phyloP scores from a whole-genome alignment of 1,140 invertebrate genomes.

The Diplogasteroides magnus region DNA sequence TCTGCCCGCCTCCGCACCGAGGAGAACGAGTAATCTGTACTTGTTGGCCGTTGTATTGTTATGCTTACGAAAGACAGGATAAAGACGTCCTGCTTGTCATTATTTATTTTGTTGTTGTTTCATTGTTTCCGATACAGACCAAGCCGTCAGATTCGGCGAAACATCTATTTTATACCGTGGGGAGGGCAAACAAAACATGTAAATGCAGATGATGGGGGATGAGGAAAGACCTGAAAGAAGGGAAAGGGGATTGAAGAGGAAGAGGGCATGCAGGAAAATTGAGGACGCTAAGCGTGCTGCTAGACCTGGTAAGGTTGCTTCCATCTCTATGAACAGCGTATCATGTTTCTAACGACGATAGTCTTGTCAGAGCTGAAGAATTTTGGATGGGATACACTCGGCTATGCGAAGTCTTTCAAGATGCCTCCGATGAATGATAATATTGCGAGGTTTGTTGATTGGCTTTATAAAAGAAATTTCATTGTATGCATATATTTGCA shows the following conservation, averaged over 20 bases:
- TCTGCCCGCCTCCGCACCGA: conserved; percentile 90
- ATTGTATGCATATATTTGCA: not conserved
- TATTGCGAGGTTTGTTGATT: conserved; percentile 15
- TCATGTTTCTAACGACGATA: not conserved
- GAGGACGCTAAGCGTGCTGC: conserved; percentile 11
- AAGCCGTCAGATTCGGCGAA: no score
- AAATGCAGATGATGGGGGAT: no score
- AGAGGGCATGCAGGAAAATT: not conserved
- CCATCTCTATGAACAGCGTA: not conserved
- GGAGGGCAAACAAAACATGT: no score
- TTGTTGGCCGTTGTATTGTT: no score
- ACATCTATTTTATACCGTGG: no score
- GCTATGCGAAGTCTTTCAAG: conserved; percentile 7
- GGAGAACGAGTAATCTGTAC: conserved; percentile 65
- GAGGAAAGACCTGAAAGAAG: not conserved
- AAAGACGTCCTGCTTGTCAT: not conserved
- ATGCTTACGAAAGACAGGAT: not conserved
- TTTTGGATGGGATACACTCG: conserved; percentile 35
- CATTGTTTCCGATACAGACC: not conserved
- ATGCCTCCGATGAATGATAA: conserved; percentile 15
- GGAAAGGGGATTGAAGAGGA: not conserved
- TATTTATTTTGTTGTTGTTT: not conserved
- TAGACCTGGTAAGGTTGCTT: conserved; percentile 7
- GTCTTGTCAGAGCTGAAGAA: conserved; percentile 19
- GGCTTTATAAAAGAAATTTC: no score